A percentile compares a stretch with the other conserved stretches of the same genome.
Evolutionary conservation across 2,888 invertebrate genomes (phyloP).

Genomic region (Noctua comes): DNA sequence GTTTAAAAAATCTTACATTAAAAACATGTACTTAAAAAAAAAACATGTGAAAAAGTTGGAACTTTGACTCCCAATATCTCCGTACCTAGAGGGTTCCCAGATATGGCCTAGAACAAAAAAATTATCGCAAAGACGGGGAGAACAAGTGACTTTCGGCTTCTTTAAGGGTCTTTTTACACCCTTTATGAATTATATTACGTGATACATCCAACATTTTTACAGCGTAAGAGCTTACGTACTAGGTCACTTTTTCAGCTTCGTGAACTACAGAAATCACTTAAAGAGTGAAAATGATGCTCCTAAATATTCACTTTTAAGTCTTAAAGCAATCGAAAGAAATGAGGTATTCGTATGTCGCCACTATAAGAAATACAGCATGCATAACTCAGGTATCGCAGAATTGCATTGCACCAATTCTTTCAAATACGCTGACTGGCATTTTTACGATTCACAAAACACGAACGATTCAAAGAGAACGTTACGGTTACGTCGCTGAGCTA

Average conservation of each 20-base stretch:
- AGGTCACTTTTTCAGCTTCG: background rate
- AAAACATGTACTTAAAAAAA: too few species aligned
- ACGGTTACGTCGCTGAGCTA: constrained; percentile 21
- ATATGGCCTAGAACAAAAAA: too few species aligned
- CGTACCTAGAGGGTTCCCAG: too few species aligned
- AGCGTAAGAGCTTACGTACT: background rate
- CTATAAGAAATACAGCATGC: constrained; percentile 1
- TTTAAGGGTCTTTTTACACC: too few species aligned
- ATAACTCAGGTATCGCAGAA: constrained; percentile 21
- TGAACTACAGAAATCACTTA: background rate
- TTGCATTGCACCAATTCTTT: constrained; percentile 27
- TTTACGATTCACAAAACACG: constrained; percentile 50
- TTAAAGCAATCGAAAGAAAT: background rate
- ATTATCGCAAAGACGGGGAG: too few species aligned
- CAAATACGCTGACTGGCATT: constrained; percentile 38
- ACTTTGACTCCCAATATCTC: too few species aligned
- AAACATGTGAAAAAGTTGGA: too few species aligned
- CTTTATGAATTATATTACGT: background rate
- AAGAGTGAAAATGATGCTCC: background rate
- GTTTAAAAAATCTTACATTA: too few species aligned
- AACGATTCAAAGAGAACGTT: constrained; percentile 45
- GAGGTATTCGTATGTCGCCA: background rate
- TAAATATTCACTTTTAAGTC: background rate
- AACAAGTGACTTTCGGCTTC: too few species aligned
- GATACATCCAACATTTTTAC: background rate